Base-by-base conservation (phyloP, 2,797 vertebrate species). In the Sardinella longiceps region DNA sequence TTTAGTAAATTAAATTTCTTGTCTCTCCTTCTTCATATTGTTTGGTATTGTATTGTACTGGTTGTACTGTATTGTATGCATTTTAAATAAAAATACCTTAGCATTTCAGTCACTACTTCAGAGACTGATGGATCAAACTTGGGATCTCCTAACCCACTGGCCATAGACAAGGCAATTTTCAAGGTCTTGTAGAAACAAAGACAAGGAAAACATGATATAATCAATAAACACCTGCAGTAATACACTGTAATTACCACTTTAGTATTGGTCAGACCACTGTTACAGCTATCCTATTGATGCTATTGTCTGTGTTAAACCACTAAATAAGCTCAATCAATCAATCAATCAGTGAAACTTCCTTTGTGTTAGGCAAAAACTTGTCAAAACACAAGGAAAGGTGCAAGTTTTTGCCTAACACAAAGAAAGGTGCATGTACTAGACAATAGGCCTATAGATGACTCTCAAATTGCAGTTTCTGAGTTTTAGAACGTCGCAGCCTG, bases 141-240 rank as follows among this genome's bases (percentile, higher is more conserved):
- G 1, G 98, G 96, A 92, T 99, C 98, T 89, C 97, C 97, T 58
- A 99, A 94, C 87, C 92, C 95, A 92, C 97, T 97, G 0, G 97
- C 96, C 85, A 97, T 91, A 46, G 93, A 97, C 93, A 99, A 90
- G 20, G 98, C 96, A 80, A 99, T 97, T 94, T 98, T 99, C 90
- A 99, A 89, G 81, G 97, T 95, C 98, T 99, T 86, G 28, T 87
- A 81, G n/a, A 43, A 84, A 43, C 37, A 85, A 12, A 20, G 2
- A 7, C 37, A n/a, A 9, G 46, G 15, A 80, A 28, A 12, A 83
- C 15, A 1, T 77, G 5, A 77, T 18, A 37, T 5, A 18, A 37
- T 2, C 48, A 2, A 14, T 1, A 18, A 5, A 74, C 15, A 37
- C 14, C 20, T 43, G 37, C 9, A 39, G 37, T 39, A 43, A 18